Evolutionary conservation across 2,888 invertebrate species (phyloP), one percentile per base, ranked within the genome.

Genomic region (Argyra leucocephala): DNA sequence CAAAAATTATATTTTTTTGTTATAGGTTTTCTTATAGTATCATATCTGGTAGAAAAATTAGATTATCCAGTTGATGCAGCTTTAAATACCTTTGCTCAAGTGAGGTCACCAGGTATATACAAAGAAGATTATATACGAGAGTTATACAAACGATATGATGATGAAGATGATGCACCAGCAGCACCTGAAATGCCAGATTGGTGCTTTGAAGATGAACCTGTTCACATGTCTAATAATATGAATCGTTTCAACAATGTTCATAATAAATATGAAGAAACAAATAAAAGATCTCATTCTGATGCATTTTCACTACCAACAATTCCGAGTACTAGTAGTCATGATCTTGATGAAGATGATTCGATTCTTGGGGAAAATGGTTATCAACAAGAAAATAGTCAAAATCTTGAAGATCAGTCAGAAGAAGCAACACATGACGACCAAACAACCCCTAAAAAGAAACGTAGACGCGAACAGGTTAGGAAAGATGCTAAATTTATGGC

Each of bases 51-150:
- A 5, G 90, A 93, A 74, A 86, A 86, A 68, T 82, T 89, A 74
- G 91, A 91, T 71, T 92, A 88, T 80, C 88, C 90, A 73, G 85
- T 96, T 1, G 93, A 92, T 70, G 89, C 90, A 3, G 96, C 94
- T 0, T 76, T 96, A 7, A 82, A 82, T 57, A 86, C 86, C 73
- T 97, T 96, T 80, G 84, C 89, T 2, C 82, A 70, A 48, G 75
- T 77, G 3, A 74, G 99, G 68, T 89, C 91, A 0, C 95, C 96
- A 1, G 99, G 99, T 22, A 99, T 99, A 73, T 99, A 99, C 80
- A 99, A 99, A 78, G 88, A 87, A 70, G 96, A 97, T 76, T 99
- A 99, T 76, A 84, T 99, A 64, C 82, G 86, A 71, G 96, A 96
- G 79, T 79, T 99, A 36, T 96, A 88, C 76, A 81, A 81, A 66